A percentile compares a stretch with the other conserved stretches of the same genome.
These are phyloP conservation scores for Rissa tridactyla DNA, from an alignment of 2,113 vertebrate species.

Conservation along the genomic window DNA sequence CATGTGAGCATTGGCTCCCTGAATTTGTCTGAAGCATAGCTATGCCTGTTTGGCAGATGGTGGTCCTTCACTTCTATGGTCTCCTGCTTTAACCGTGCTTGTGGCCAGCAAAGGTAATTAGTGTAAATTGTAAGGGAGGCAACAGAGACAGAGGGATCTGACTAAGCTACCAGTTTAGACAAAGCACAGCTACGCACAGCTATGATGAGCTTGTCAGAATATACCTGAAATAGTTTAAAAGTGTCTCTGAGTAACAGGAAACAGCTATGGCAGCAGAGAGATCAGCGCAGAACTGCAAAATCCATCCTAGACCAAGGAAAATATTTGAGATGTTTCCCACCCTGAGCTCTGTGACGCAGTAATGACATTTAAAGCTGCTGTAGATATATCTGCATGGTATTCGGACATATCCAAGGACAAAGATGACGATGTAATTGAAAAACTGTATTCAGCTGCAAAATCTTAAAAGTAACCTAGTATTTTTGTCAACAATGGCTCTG, in stretches of 20 bases:
- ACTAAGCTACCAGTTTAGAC: background rate
- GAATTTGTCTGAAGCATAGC: background rate
- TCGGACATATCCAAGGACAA: background rate
- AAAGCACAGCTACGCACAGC: background rate
- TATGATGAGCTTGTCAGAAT: background rate
- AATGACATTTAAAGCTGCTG: background rate
- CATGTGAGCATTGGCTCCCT: background rate
- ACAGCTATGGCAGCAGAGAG: background rate
- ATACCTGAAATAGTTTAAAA: background rate
- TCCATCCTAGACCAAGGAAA: background rate
- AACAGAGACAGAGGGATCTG: background rate
- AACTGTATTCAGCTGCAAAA: background rate
- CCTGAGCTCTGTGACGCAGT: background rate
- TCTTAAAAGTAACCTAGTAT: background rate
- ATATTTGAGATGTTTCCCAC: background rate
- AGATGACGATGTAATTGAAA: background rate
- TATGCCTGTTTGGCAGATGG: background rate
- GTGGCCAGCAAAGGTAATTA: background rate
- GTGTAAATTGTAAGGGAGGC: background rate
- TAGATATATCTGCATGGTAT: background rate
- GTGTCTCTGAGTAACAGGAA: background rate
- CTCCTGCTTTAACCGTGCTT: background rate
- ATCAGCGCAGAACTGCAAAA: background rate
- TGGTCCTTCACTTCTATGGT: background rate
- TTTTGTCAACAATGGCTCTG: background rate